phyloP scores from a whole-genome alignment of 2,113 vertebrate species.

The Morone chrysops region DNA sequence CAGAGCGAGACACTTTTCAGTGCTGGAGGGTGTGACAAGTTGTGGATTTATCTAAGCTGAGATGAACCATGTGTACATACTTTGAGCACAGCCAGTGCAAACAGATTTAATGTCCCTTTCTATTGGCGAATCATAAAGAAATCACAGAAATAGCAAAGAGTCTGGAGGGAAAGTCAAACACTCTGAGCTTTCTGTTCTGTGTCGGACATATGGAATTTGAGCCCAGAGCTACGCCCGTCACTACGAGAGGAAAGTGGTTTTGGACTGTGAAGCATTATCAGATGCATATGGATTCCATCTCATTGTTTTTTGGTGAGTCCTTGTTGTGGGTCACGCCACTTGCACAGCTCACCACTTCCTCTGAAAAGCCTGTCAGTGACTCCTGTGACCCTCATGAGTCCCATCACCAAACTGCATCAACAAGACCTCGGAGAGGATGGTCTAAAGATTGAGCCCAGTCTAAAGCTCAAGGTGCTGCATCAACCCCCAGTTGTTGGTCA shows the following conservation, averaged over 20 bases:
- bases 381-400: slow-evolving; percentile 21
- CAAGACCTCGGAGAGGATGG: background rate
- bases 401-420: slow-evolving; percentile 16
- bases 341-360: slow-evolving; percentile 44
- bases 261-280: slow-evolving; percentile 43
- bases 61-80: slow-evolving; percentile 62
- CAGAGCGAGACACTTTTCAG: slow-evolving; percentile 34
- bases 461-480: background rate
- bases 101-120: slow-evolving; percentile 63
- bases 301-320: slow-evolving; percentile 34
- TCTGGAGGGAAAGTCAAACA: slow-evolving; percentile 61
- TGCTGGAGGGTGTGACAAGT: slow-evolving; percentile 41
- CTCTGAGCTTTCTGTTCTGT: slow-evolving; percentile 46
- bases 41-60: slow-evolving; percentile 61
- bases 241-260: slow-evolving; percentile 31
- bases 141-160: slow-evolving; percentile 53
- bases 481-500: too few species aligned
- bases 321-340: slow-evolving; percentile 36
- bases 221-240: slow-evolving; percentile 47
- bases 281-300: slow-evolving; percentile 58
- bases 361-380: slow-evolving; percentile 3
- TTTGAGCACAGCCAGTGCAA: slow-evolving; percentile 54
- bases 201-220: slow-evolving; percentile 62
- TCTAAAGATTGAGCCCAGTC: background rate
- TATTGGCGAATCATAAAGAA: slow-evolving; percentile 55